phyloP scores from a whole-genome alignment of 2,888 invertebrate species.

The Lypha dubia region DNA sequence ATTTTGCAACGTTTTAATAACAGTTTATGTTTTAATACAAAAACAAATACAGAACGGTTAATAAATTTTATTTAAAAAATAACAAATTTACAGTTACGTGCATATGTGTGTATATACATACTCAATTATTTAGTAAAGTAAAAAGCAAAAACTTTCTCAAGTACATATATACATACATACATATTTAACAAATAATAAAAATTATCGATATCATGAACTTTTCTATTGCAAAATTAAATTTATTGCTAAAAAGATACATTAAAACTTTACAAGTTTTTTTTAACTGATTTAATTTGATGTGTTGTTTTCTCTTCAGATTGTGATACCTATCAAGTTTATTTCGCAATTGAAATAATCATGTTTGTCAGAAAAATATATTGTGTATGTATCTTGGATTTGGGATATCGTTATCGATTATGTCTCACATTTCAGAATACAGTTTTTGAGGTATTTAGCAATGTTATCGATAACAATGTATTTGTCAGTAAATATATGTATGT shows the following conservation, averaged over 20 bases:
- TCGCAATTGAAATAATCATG: background rate
- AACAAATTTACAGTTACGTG: background rate
- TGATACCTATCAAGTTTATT: background rate
- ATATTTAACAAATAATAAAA: background rate
- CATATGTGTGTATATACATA: background rate
- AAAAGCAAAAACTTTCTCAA: background rate
- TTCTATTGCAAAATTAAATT: background rate
- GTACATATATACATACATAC: too few species aligned
- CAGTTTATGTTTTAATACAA: slow-evolving; percentile 7
- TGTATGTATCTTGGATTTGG: slow-evolving; percentile 42
- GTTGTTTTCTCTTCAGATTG: background rate
- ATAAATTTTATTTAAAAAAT: background rate
- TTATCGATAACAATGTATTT: slow-evolving; percentile 34
- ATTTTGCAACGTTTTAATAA: slow-evolving; percentile 33
- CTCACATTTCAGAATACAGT: background rate
- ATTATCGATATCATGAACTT: background rate
- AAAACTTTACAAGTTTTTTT: too few species aligned
- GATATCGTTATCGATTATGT: slow-evolving; percentile 51
- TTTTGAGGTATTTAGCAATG: background rate
- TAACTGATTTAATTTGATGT: background rate
- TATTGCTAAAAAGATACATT: background rate
- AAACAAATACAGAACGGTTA: background rate
- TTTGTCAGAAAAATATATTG: slow-evolving; percentile 19
- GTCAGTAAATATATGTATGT: too few species aligned
- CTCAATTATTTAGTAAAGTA: background rate